Conservation (phyloP, 2,797 vertebrate genomes). For the Ciconia nigra region DNA sequence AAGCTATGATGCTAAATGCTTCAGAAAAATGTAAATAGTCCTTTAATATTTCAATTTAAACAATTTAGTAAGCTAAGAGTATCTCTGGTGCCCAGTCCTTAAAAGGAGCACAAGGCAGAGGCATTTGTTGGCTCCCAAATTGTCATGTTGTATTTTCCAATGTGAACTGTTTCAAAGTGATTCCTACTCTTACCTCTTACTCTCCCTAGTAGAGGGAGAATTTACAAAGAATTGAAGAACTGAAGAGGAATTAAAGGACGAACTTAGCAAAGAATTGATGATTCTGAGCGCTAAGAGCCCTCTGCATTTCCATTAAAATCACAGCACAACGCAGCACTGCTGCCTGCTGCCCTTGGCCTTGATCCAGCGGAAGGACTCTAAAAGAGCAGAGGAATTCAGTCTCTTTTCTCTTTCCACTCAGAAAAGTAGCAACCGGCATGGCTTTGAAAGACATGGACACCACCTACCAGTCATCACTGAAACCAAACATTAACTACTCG, state of each 20-base stretch:
- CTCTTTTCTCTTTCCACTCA: background rate
- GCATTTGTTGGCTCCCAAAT: background rate
- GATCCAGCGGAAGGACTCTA: background rate
- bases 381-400: background rate
- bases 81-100: background rate
- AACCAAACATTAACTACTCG: background rate
- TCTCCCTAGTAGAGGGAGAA: background rate
- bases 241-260: background rate
- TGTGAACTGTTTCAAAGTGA: background rate
- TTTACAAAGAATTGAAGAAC: background rate
- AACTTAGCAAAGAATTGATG: background rate
- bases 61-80: background rate
- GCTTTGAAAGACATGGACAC: background rate
- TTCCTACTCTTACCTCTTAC: background rate
- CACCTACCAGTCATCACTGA: background rate
- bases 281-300: background rate
- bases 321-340: background rate
- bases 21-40: background rate
- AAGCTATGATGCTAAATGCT: background rate
- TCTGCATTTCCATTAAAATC: background rate
- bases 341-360: background rate
- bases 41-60: background rate
- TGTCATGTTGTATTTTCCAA: background rate
- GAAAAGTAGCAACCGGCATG: background rate
- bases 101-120: background rate